Percentiles rank a stretch among this genome's conserved stretches.
These are phyloP conservation scores for Acanthurus lineatus DNA, from an alignment of 2,797 vertebrate genomes.

Conservation along the genomic window DNA sequence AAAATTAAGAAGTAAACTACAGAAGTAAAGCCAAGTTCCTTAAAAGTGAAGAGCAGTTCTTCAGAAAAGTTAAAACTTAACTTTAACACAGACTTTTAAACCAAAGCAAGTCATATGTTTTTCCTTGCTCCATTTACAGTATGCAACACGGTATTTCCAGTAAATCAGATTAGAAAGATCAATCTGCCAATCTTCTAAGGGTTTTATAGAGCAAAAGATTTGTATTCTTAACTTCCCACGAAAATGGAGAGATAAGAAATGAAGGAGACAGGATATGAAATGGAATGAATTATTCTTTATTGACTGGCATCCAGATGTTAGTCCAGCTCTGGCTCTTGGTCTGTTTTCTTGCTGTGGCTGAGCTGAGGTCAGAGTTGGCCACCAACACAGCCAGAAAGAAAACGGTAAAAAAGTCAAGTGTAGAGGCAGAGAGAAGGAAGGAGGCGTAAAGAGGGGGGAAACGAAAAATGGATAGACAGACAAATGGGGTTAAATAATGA, in stretches of 20 bases:
- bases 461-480: conserved; percentile 40
- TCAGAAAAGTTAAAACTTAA: neutral
- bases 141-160: neutral
- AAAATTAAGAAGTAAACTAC: neutral
- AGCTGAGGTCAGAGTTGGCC: conserved; percentile 83
- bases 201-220: conserved; percentile 20
- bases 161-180: neutral
- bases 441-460: neutral
- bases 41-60: neutral
- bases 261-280: conserved; percentile 27
- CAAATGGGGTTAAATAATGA: conserved; percentile 38
- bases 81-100: neutral
- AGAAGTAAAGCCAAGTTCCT: neutral
- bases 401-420: conserved; percentile 40
- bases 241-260: conserved; percentile 33
- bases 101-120: conserved; percentile 2
- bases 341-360: conserved; percentile 70
- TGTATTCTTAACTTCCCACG: neutral
- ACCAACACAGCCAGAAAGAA: conserved; percentile 45
- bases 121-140: neutral
- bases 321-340: conserved; percentile 57
- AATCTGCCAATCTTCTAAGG: neutral
- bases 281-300: conserved; percentile 63
- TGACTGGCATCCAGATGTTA: conserved; percentile 84
- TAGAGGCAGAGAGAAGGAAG: neutral